A percentile compares a stretch with the other conserved stretches of the same genome.
phyloP scores from a whole-genome alignment of 2,888 invertebrate species.

The Encarsia formosa region DNA sequence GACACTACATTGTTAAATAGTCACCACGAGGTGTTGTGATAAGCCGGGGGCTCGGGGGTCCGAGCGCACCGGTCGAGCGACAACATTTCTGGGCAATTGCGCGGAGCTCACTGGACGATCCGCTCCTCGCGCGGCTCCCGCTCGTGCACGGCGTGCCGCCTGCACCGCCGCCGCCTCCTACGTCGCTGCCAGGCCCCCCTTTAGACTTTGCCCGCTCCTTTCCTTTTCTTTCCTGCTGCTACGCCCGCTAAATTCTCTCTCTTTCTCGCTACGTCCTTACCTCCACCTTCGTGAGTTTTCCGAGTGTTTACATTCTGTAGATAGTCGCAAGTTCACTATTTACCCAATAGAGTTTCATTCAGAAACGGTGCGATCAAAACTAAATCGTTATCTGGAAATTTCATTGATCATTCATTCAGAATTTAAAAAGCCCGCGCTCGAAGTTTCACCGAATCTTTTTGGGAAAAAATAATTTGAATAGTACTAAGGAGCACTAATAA shows the following conservation, averaged over 20 bases:
- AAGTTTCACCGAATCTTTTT: too few relatives aligned
- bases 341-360: too few relatives aligned
- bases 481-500: too few relatives aligned
- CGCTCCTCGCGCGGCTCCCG: slow-evolving; percentile 20
- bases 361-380: too few relatives aligned
- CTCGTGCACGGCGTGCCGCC: background rate
- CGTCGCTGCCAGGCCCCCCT: background rate
- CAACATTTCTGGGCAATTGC: slow-evolving; percentile 33
- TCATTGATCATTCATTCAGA: too few relatives aligned
- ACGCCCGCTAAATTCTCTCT: background rate
- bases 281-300: too few relatives aligned
- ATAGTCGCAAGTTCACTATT: too few relatives aligned
- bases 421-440: too few relatives aligned
- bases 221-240: slow-evolving; percentile 3
- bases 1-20: too few relatives aligned
- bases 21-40: background rate
- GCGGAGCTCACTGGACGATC: slow-evolving; percentile 32
- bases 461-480: too few relatives aligned
- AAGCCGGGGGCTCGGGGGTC: slow-evolving; percentile 31
- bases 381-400: too few relatives aligned
- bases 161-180: slow-evolving; percentile 3
- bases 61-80: slow-evolving; percentile 42
- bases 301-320: too few relatives aligned
- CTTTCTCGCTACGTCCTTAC: background rate
- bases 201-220: slow-evolving; percentile 3